Evolutionary conservation across 2,888 invertebrate genomes (phyloP).

Genomic region (Trichogramma evanescens): DNA sequence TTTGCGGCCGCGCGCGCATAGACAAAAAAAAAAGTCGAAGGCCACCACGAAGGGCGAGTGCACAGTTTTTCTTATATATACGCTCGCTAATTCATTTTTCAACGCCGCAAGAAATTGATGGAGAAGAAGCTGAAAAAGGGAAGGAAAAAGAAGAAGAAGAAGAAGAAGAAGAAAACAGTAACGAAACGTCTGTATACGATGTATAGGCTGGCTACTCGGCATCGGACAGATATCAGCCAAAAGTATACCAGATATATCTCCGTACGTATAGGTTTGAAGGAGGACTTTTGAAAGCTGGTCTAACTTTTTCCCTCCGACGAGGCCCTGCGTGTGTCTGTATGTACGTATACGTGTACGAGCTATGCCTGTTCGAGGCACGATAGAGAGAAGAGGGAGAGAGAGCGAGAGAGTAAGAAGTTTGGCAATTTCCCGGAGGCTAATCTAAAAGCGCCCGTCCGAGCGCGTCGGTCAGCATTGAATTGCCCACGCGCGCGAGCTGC

Average conservation of each 20-base stretch:
- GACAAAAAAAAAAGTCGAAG: not conserved
- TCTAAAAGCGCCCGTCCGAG: conserved; percentile 34
- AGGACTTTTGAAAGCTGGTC: conserved; percentile 43
- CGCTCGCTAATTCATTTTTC: not conserved
- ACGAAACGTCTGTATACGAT: no score
- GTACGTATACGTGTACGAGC: conserved; percentile 26
- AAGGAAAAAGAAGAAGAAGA: no score
- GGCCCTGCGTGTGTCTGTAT: conserved; percentile 21
- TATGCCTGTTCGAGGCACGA: no score
- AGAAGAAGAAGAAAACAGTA: no score
- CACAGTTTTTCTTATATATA: not conserved
- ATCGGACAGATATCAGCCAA: no score
- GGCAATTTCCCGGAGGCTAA: conserved; percentile 47
- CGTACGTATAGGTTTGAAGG: conserved; percentile 29
- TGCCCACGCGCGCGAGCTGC: conserved; percentile 27
- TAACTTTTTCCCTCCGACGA: conserved; percentile 26
- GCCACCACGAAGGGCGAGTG: not conserved
- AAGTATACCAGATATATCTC: no score
- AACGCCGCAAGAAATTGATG: not conserved
- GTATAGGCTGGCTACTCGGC: no score
- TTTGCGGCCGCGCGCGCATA: no score
- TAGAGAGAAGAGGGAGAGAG: no score
- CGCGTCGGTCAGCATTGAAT: conserved; percentile 44
- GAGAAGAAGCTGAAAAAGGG: not conserved
- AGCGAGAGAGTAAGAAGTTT: conserved; percentile 37